These are phyloP conservation scores for Micronycteris hirsuta DNA, from an alignment of 2,113 vertebrate species.

Conservation along the genomic window DNA sequence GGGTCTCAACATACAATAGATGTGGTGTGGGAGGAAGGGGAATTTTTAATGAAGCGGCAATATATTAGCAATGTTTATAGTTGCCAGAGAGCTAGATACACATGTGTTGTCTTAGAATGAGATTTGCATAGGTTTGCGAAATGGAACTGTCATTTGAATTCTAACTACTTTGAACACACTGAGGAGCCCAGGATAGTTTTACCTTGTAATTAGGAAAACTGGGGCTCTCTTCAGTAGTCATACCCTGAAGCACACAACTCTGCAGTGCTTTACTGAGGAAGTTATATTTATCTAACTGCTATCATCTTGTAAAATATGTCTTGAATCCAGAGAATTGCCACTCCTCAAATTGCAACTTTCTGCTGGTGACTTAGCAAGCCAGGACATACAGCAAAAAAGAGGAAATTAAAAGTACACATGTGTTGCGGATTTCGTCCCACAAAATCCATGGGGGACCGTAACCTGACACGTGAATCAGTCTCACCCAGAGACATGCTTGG, in stretches of 20 bases:
- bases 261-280: background rate
- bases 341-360: background rate
- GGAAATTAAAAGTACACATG: no score
- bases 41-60: slow-evolving; percentile 29
- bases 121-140: background rate
- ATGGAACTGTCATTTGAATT: slow-evolving; percentile 29
- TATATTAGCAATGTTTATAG: background rate
- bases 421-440: no score
- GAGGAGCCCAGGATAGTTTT: background rate
- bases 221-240: background rate
- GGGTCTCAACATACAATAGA: background rate
- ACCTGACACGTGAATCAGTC: no score
- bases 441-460: no score
- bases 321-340: background rate
- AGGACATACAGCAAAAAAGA: background rate
- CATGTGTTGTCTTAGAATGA: slow-evolving; percentile 9
- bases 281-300: background rate
- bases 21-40: background rate
- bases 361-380: background rate
- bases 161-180: background rate
- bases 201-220: background rate
- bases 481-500: no score
- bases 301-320: background rate
- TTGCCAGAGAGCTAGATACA: background rate
- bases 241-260: background rate